Conservation (phyloP, 2,888 invertebrate genomes). For the Agrilus cyanescens region DNA sequence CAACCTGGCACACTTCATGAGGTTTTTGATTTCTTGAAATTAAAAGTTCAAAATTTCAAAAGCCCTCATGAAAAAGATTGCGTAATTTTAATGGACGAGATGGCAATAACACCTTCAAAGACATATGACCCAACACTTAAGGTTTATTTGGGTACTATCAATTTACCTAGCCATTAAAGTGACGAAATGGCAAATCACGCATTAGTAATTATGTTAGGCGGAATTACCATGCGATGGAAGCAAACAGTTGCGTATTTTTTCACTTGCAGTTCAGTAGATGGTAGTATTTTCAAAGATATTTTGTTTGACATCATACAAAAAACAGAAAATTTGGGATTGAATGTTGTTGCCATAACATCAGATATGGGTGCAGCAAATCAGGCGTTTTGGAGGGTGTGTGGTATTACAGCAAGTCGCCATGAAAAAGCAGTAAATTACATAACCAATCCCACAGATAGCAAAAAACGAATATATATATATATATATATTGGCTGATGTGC, state of each 20-base stretch:
- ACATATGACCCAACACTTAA: background rate
- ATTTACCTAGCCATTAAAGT: background rate
- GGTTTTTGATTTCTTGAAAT: slow-evolving; percentile 1
- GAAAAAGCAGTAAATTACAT: background rate
- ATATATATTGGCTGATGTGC: slow-evolving; percentile 1
- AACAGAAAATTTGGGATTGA: slow-evolving; percentile 7
- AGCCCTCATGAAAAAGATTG: background rate
- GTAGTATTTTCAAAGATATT: slow-evolving; percentile 13
- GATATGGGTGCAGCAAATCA: slow-evolving; percentile 5
- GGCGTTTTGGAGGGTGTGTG: slow-evolving; percentile 2
- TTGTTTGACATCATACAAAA: slow-evolving; percentile 13
- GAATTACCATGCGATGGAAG: slow-evolving; percentile 20
- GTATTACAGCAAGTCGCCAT: slow-evolving; percentile 1
- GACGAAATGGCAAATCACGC: slow-evolving; percentile 17
- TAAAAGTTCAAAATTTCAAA: background rate
- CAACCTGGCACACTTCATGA: slow-evolving; percentile 1
- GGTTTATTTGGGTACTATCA: background rate
- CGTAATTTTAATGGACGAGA: background rate
- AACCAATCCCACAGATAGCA: background rate
- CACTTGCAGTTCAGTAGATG: slow-evolving; percentile 18
- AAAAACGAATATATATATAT: background rate
- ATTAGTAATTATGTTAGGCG: slow-evolving; percentile 22
- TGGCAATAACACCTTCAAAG: background rate
- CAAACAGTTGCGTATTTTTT: slow-evolving; percentile 21
- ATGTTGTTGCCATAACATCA: slow-evolving; percentile 2